A percentile compares a stretch with the other conserved stretches of the same genome.
These are phyloP conservation scores for Lepilemur ruficaudatus DNA, from an alignment of 2,797 vertebrate species.

Conservation along the genomic window DNA sequence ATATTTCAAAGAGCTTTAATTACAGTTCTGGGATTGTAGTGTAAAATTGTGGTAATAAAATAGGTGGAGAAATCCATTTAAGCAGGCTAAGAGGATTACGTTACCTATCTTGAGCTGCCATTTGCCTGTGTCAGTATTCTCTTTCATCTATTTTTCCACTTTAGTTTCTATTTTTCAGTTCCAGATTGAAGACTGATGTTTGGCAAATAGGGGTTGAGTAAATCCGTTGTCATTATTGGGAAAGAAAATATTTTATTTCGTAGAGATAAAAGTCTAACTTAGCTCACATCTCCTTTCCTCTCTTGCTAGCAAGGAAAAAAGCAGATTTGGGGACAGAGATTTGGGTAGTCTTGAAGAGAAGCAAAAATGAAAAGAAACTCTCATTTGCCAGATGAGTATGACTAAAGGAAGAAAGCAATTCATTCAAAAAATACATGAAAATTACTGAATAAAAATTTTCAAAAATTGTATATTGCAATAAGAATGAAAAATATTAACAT, in stretches of 20 bases:
- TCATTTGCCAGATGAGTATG: neutral
- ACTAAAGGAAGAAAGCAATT: neutral
- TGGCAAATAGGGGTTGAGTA: neutral
- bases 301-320: neutral
- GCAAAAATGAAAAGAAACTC: neutral
- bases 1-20: neutral
- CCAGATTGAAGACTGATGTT: neutral
- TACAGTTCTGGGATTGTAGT: neutral
- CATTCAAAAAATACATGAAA: neutral
- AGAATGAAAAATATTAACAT: neutral
- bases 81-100: neutral
- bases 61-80: neutral
- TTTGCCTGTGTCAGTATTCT: neutral
- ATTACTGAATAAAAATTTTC: neutral
- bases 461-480: neutral
- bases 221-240: neutral
- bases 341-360: neutral
- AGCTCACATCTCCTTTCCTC: neutral
- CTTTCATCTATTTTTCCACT: neutral
- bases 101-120: neutral
- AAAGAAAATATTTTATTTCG: neutral
- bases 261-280: neutral
- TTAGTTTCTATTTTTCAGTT: neutral
- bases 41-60: neutral
- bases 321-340: neutral